Evolutionary conservation across 2,888 invertebrate species (phyloP), one percentile per base, ranked within the genome.

Genomic region (Dicranocentrus wangi): DNA sequence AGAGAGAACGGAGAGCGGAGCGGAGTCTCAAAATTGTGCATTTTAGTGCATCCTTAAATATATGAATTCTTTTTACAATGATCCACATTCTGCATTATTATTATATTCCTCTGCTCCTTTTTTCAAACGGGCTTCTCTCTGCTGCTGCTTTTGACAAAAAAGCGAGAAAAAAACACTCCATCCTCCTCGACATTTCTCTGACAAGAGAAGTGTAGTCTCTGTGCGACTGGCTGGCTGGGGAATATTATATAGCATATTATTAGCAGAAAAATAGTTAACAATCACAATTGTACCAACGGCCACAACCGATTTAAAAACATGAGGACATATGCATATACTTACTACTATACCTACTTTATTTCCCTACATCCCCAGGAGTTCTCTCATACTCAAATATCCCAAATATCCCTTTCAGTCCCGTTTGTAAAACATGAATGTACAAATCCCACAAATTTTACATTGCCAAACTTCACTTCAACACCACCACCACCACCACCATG

Each of bases 141-240:
- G 27, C 42, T 75, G 68, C 77, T 77, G 77, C 51, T 69, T 77
- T 69, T 77, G 77, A 77, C 77, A 77, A 77, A 73, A 68, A 42
- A 17, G 17, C 15, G 32, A 10, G 39, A 75, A 76, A 53, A 19
- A 76, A 68, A 77, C 70, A 61, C 70, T 77, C 63, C 8, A 42
- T 42, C 17, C 47, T 47, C 47, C 55, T 25, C 55, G 25, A 68
- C 76, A 66, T 28, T 68, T 47, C n/a, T n/a, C 15, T 47, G n/a
- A 43, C 55, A 60, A 75, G 19, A 60, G 21, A 1, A 42, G 60
- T 65, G 61, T 23, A 32, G 63, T 53, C n/a, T n/a, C n/a, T n/a
- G n/a, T n/a, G n/a, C n/a, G n/a, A n/a, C n/a, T n/a, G n/a, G n/a
- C n/a, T n/a, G n/a, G n/a, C n/a, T n/a, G n/a, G n/a, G n/a, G n/a